Conservation (phyloP, 2,113 vertebrate species). For the Heliornis fulica region DNA sequence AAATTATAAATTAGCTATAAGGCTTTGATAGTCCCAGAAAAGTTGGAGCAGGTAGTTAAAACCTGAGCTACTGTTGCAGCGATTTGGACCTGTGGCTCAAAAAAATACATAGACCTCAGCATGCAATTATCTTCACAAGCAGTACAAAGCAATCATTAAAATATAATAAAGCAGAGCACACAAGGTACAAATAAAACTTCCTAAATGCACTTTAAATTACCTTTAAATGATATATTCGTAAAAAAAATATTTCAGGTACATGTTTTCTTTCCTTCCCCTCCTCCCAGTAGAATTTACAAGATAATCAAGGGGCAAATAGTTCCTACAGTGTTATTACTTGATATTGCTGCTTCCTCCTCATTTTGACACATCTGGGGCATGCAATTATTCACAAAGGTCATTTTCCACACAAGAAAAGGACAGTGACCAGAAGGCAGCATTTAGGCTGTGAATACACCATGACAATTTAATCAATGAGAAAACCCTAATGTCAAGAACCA, state of each 20-base stretch:
- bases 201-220: neutral
- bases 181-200: neutral
- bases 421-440: constrained; percentile 73
- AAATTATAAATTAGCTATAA: neutral
- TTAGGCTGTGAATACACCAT: constrained; percentile 72
- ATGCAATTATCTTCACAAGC: neutral
- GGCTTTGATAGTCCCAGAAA: neutral
- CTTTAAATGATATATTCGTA: neutral
- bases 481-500: constrained; percentile 63
- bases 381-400: constrained; percentile 79
- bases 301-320: constrained; percentile 27
- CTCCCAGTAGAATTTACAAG: neutral
- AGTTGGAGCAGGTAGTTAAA: neutral
- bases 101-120: neutral
- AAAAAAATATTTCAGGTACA: neutral
- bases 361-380: constrained; percentile 78
- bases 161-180: neutral
- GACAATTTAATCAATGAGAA: constrained; percentile 78
- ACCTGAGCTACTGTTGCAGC: neutral
- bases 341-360: constrained; percentile 41
- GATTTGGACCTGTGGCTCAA: neutral
- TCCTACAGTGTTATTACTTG: constrained; percentile 47
- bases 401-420: constrained; percentile 69
- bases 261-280: neutral
- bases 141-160: neutral